phyloP scores from a whole-genome alignment of 2,113 vertebrate genomes.

The Merops nubicus region DNA sequence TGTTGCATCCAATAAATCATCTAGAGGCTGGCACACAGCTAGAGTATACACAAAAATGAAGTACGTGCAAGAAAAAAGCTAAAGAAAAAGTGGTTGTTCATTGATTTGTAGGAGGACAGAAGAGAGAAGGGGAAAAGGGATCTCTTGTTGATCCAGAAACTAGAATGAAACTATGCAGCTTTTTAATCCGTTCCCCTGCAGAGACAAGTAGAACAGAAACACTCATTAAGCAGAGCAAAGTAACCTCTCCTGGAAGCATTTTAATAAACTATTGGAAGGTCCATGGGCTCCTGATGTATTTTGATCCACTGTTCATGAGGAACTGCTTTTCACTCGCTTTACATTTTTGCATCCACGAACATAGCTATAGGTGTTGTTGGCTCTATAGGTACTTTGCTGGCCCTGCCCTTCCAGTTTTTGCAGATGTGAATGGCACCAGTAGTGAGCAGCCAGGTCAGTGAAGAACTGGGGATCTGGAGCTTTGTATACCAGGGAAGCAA shows the following conservation, averaged over 20 bases:
- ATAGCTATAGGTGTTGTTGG: background rate
- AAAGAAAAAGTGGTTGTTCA: background rate
- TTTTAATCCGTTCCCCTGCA: background rate
- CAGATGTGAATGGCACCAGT: background rate
- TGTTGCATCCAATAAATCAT: background rate
- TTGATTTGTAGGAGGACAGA: background rate
- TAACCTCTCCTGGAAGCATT: background rate
- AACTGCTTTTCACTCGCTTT: background rate
- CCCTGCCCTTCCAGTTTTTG: background rate
- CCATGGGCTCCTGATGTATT: background rate
- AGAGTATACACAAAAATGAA: background rate
- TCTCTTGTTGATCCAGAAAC: background rate
- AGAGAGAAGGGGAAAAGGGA: background rate
- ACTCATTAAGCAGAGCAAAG: background rate
- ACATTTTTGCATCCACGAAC: background rate
- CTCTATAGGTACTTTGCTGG: background rate
- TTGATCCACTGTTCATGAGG: background rate
- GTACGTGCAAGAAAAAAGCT: background rate
- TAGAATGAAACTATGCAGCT: background rate
- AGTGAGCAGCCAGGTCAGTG: fast-evolving
- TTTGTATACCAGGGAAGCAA: background rate
- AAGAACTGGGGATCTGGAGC: background rate
- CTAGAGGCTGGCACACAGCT: background rate
- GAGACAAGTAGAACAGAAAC: background rate
- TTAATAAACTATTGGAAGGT: background rate